Evolutionary conservation across 2,113 vertebrate genomes (phyloP).

Genomic region (Suncus etruscus): DNA sequence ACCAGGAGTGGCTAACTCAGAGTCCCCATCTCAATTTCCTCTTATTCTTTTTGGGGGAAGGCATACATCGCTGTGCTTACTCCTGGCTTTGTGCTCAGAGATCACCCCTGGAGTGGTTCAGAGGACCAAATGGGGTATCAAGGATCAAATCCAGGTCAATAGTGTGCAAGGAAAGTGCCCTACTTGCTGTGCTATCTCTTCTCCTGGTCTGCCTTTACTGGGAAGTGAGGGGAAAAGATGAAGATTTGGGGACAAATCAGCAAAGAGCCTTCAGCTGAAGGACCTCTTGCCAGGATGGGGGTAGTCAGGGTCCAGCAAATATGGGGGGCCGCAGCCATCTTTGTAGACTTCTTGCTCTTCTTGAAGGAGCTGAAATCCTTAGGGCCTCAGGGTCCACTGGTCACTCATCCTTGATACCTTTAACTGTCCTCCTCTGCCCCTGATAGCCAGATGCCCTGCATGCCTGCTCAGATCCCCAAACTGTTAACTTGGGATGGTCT

Average conservation of each 20-base stretch:
- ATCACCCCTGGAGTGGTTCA: too few relatives aligned
- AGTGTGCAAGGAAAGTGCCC: too few relatives aligned
- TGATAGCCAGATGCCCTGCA: background rate
- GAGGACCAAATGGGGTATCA: too few relatives aligned
- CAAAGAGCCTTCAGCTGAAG: background rate
- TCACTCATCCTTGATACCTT: background rate
- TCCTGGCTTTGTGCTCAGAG: too few relatives aligned
- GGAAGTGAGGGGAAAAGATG: background rate
- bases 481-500: background rate
- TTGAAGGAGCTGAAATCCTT: background rate
- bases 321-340: background rate
- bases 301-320: background rate
- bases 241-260: background rate
- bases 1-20: background rate
- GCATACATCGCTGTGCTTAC: too few relatives aligned
- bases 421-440: background rate
- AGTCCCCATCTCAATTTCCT: background rate
- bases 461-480: background rate
- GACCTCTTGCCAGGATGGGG: background rate
- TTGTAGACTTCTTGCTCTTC: background rate
- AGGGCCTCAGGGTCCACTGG: background rate
- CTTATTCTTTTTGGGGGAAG: background rate
- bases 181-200: too few relatives aligned
- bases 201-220: background rate
- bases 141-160: too few relatives aligned